phyloP scores from a whole-genome alignment of 1,140 invertebrate species.

The Anastatus disparis region DNA sequence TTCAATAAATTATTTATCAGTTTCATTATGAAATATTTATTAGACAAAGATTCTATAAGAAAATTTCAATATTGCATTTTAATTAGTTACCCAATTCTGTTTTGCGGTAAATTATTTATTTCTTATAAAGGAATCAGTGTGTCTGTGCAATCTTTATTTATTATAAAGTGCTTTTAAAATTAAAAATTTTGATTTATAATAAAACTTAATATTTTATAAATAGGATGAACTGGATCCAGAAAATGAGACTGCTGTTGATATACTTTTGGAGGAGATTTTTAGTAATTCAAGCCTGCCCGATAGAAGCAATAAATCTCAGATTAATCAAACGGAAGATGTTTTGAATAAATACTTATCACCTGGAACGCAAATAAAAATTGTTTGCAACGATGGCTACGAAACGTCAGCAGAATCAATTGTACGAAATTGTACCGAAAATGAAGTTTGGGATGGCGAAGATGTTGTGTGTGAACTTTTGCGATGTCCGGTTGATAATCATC shows the following conservation, averaged over 20 bases:
- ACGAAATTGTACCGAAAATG: slow-evolving; percentile 46
- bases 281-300: neutral
- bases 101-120: too few species aligned
- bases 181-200: too few species aligned
- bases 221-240: neutral
- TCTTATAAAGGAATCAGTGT: too few species aligned
- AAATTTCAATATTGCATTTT: too few species aligned
- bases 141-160: too few species aligned
- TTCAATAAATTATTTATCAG: too few species aligned
- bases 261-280: neutral
- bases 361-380: slow-evolving; percentile 41
- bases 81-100: too few species aligned
- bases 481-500: slow-evolving; percentile 44
- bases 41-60: too few species aligned
- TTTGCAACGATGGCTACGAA: slow-evolving; percentile 47
- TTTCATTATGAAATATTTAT: too few species aligned
- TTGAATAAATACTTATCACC: slow-evolving; percentile 26
- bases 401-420: slow-evolving; percentile 23
- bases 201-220: neutral
- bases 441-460: slow-evolving; percentile 45
- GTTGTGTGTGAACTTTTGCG: slow-evolving; percentile 40
- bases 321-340: neutral
- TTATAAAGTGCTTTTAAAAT: too few species aligned
- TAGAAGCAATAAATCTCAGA: neutral
- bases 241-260: neutral